These are phyloP conservation scores for Aricia agestis DNA, from an alignment of 1,140 invertebrate species.

Conservation along the genomic window DNA sequence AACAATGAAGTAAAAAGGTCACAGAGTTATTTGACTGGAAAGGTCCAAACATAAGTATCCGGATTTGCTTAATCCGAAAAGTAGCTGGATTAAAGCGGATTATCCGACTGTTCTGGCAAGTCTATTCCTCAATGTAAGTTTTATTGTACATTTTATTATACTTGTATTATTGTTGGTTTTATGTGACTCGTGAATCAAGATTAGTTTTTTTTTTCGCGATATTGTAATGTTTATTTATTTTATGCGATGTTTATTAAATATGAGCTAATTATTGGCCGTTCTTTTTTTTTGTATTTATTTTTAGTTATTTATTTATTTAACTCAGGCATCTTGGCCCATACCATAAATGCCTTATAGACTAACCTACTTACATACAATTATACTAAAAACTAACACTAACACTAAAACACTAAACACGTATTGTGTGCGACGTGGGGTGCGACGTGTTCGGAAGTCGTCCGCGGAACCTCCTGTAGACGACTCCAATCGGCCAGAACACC, in stretches of 20 bases:
- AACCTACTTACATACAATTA: too few species aligned
- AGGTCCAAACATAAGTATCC: neutral
- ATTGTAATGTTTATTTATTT: neutral
- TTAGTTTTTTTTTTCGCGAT: neutral
- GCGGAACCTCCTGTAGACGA: too few species aligned
- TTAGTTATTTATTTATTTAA: too few species aligned
- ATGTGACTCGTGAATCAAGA: neutral
- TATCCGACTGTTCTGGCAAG: neutral
- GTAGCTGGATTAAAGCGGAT: neutral
- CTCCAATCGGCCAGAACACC: too few species aligned
- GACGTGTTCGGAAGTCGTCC: too few species aligned
- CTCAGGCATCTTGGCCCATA: too few species aligned
- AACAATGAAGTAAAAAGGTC: neutral
- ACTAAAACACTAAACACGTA: too few species aligned
- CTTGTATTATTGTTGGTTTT: neutral
- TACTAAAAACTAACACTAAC: too few species aligned
- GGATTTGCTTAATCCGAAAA: neutral
- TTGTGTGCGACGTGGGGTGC: too few species aligned
- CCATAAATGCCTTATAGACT: too few species aligned
- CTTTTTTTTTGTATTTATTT: too few species aligned
- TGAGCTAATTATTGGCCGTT: too few species aligned
- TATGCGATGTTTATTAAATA: neutral
- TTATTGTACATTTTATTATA: neutral
- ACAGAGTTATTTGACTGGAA: neutral
- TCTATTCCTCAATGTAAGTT: neutral